Evolutionary conservation across 2,113 vertebrate species (phyloP), one percentile per base, ranked within the genome.

Genomic region (Cheilinus undulatus): DNA sequence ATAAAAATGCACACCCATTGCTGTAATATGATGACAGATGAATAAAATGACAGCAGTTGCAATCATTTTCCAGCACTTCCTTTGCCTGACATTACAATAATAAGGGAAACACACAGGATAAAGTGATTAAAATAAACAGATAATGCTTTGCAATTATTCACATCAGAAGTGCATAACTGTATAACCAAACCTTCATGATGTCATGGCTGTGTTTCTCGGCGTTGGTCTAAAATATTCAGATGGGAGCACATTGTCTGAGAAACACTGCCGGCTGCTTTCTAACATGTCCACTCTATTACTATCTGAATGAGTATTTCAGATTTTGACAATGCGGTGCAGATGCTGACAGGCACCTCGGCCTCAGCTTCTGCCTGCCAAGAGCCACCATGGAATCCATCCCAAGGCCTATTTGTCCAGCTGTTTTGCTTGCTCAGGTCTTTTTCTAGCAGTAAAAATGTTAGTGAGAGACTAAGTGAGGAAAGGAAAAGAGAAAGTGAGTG

Each of bases 311-410:
- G 76, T 90, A 66, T 78, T 77, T 91, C 80, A 59, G 85, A 92
- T 86, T 92, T 81, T 88, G 87, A 93, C 90, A 91, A 84, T 83
- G 78, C 57, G 51, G 83, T 77, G 73, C 82, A 90, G 84, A 91
- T 82, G 83, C 78, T 85, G 88, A 88, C 79, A 86, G 74, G 70
- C 76, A 85, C 71, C 70, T 77, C 32, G 26, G 74, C 50, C 68
- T 79, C 78, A 64, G 49, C 26, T 34, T 36, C 23, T 36, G 40
- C 38, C 82, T 86, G 83, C 88, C 83, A 91, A 82, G 38, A 91
- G 63, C 78, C 81, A 88, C 68, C 79, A 72, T 65, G 86, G 86
- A 86, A 66, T 86, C 73, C 63, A 74, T 88, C 77, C 82, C 83
- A 82, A 73, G 61, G 45, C 63, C 59, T 78, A 48, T 86, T 91